Conservation (phyloP, 2,888 invertebrate species). For the Euzetes globulus region DNA sequence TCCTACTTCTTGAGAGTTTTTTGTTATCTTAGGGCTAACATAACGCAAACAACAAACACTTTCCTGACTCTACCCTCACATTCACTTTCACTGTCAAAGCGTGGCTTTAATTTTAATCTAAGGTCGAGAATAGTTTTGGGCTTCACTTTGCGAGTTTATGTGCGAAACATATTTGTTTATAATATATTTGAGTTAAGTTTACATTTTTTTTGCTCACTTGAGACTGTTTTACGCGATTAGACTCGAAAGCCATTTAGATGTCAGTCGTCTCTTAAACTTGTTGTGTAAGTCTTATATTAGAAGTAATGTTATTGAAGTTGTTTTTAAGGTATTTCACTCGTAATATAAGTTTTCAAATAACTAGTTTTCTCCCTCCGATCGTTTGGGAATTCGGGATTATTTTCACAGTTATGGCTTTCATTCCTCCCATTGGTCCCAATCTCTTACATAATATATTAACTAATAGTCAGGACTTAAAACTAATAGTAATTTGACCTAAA, state of each 20-base stretch:
- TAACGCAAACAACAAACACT: neutral
- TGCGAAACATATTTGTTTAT: constrained; percentile 16
- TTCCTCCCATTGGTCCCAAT: neutral
- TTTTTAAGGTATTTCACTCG: neutral
- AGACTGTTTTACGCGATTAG: constrained; percentile 11
- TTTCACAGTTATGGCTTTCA: neutral
- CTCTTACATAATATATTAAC: constrained; percentile 12
- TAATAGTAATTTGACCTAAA: constrained; percentile 19
- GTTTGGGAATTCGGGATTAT: constrained; percentile 17
- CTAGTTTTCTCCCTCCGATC: constrained; percentile 19
- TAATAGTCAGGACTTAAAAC: neutral
- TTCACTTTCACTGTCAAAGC: neutral
- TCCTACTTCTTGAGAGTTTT: neutral
- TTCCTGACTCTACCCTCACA: neutral
- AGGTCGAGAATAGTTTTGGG: neutral
- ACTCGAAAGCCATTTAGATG: neutral
- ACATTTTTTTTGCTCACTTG: constrained; percentile 5
- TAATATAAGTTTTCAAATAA: constrained; percentile 7
- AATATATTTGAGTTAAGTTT: constrained; percentile 5
- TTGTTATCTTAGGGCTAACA: constrained; percentile 15
- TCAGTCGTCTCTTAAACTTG: neutral
- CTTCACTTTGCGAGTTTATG: neutral
- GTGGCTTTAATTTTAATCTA: neutral
- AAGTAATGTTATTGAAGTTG: neutral
- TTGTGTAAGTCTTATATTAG: neutral